Evolutionary conservation across 1,140 invertebrate genomes (phyloP).

Genomic region (Chrysopa pallens): DNA sequence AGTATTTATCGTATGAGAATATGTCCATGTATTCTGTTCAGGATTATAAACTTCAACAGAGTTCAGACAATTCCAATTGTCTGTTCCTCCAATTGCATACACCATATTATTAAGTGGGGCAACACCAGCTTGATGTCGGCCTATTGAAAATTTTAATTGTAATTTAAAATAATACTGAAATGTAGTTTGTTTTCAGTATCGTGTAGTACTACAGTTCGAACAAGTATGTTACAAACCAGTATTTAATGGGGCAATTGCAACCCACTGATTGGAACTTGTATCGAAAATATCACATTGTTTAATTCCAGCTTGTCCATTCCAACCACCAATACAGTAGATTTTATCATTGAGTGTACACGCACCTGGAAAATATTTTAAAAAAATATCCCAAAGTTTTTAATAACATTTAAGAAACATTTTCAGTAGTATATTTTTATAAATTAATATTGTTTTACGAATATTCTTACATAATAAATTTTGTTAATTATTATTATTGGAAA

Average conservation of each 20-base stretch:
- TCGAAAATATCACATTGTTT: slow-evolving; percentile 58
- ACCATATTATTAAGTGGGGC: slow-evolving; percentile 43
- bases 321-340: slow-evolving; percentile 66
- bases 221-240: slow-evolving; percentile 24
- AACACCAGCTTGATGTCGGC: slow-evolving; percentile 63
- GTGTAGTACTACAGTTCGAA: too few relatives aligned
- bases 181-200: too few relatives aligned
- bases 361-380: slow-evolving; percentile 23
- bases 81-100: slow-evolving; percentile 65
- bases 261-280: slow-evolving; percentile 41
- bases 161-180: background rate
- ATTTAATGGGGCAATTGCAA: slow-evolving; percentile 41
- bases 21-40: slow-evolving; percentile 29
- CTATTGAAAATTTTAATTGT: slow-evolving; percentile 18
- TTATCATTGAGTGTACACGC: slow-evolving; percentile 49
- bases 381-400: too few relatives aligned
- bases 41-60: slow-evolving; percentile 54
- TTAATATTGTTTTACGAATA: too few relatives aligned
- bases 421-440: too few relatives aligned
- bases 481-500: background rate
- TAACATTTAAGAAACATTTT: too few relatives aligned
- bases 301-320: slow-evolving; percentile 56
- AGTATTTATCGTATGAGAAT: slow-evolving; percentile 33
- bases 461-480: background rate
- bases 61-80: slow-evolving; percentile 61